A percentile compares a stretch with the other conserved stretches of the same genome.
These are phyloP conservation scores for Macheiramphus alcinus DNA, from an alignment of 2,113 vertebrate species.

Conservation along the genomic window DNA sequence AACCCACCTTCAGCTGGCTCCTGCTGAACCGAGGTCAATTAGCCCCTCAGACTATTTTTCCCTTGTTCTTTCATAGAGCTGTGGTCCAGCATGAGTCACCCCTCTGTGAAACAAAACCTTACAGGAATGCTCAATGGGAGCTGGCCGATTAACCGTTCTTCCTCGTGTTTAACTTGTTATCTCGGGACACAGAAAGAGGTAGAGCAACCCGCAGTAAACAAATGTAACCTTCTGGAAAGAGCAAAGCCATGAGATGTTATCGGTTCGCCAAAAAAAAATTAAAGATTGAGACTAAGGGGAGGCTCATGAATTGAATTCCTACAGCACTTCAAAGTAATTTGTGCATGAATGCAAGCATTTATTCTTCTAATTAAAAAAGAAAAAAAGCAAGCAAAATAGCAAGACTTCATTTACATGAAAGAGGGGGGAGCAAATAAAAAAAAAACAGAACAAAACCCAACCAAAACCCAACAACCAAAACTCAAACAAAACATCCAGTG, in stretches of 20 bases:
- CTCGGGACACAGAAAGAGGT: not conserved
- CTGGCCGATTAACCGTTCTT: not conserved
- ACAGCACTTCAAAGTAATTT: slow-evolving; percentile 52
- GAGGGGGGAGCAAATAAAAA: not conserved
- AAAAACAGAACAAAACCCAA: not conserved
- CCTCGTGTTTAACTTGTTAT: not conserved
- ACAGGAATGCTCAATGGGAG: not conserved
- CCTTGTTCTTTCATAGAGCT: not conserved
- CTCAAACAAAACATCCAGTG: slow-evolving; percentile 28
- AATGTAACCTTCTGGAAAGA: not conserved
- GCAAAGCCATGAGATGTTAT: slow-evolving; percentile 20
- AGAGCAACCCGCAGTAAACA: not conserved
- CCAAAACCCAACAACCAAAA: not conserved
- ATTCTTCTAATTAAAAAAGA: slow-evolving; percentile 53
- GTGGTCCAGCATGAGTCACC: not conserved
- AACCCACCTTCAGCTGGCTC: not conserved
- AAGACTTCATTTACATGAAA: slow-evolving; percentile 55
- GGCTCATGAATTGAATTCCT: slow-evolving; percentile 29
- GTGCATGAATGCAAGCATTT: slow-evolving; percentile 50
- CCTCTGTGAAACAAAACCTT: not conserved
- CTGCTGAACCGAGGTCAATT: rapidly evolving
- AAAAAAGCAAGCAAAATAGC: slow-evolving; percentile 15
- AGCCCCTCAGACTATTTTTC: not conserved
- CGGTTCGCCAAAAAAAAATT: not conserved
- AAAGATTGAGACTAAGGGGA: not conserved